These are phyloP conservation scores for Lynx canadensis DNA, from an alignment of 2,113 vertebrate genomes.

Conservation along the genomic window DNA sequence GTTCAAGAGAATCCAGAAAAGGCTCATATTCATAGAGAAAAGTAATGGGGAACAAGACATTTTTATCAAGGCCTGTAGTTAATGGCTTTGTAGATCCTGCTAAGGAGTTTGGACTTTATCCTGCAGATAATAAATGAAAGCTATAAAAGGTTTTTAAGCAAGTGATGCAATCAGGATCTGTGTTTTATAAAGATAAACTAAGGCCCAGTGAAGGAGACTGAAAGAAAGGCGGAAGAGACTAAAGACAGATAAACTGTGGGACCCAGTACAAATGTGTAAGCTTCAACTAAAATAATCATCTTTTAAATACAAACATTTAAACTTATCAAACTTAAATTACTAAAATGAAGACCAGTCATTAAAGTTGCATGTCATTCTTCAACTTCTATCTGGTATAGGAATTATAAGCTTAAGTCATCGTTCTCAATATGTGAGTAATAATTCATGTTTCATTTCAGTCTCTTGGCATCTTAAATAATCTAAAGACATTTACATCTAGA, in stretches of 20 bases:
- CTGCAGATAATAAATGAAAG: conserved; percentile 51
- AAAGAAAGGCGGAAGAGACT: conserved; percentile 29
- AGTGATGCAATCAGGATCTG: conserved; percentile 45
- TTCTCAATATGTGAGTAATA: conserved; percentile 35
- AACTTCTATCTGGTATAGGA: conserved; percentile 17
- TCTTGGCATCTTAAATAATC: conserved; percentile 51
- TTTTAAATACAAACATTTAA: conserved; percentile 49
- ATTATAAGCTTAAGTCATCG: conserved; percentile 32
- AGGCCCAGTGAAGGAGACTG: background rate
- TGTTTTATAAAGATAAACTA: conserved; percentile 59
- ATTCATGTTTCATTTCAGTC: conserved; percentile 47
- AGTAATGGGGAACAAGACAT: conserved; percentile 36
- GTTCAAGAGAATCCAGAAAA: conserved; percentile 41
- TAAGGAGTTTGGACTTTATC: conserved; percentile 67
- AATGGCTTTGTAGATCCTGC: conserved; percentile 38
- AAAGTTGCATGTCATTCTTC: background rate
- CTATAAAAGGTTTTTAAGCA: conserved; percentile 54
- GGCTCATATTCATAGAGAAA: conserved; percentile 17
- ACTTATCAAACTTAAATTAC: conserved; percentile 37
- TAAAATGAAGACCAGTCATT: conserved; percentile 37
- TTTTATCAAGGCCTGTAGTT: conserved; percentile 55
- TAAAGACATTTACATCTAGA: conserved; percentile 22
- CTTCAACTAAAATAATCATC: background rate
- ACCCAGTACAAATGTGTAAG: conserved; percentile 9
- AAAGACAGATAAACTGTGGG: background rate